phyloP scores from a whole-genome alignment of 2,888 invertebrate genomes.

The Dusona sp. region DNA sequence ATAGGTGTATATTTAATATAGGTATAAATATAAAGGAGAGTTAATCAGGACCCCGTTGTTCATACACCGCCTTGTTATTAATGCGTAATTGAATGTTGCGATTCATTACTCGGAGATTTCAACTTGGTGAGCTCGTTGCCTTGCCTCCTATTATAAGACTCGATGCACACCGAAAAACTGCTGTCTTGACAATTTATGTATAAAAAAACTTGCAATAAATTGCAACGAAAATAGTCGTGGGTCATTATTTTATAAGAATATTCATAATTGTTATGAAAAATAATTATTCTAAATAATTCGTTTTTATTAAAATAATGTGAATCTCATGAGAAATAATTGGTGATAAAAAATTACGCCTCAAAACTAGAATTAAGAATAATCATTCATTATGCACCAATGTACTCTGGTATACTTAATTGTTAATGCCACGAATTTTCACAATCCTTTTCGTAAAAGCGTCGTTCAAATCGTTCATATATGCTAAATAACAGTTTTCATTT shows the following conservation, averaged over 20 bases:
- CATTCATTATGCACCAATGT: background rate
- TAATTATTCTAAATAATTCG: no score
- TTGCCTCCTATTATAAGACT: slow-evolving; percentile 40
- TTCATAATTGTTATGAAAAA: no score
- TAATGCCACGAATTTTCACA: background rate
- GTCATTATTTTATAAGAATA: background rate
- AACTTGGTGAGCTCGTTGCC: slow-evolving; percentile 56
- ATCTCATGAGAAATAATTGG: background rate
- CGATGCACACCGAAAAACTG: slow-evolving; percentile 53
- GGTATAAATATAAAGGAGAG: slow-evolving; percentile 57
- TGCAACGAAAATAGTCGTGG: background rate
- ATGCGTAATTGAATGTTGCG: slow-evolving; percentile 79
- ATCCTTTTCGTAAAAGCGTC: background rate
- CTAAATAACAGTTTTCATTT: no score
- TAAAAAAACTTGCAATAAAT: background rate
- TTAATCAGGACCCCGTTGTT: slow-evolving; percentile 74
- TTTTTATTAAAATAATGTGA: no score
- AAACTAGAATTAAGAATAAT: background rate
- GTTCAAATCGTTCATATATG: no score
- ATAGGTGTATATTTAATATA: background rate
- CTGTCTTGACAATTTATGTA: background rate
- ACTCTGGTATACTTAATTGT: background rate
- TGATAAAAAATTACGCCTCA: no score
- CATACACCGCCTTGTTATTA: slow-evolving; percentile 77
- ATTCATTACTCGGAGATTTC: slow-evolving; percentile 78